Evolutionary conservation across 2,113 vertebrate genomes (phyloP), one percentile per base, ranked within the genome.

Genomic region (Ceyx margarethae): DNA sequence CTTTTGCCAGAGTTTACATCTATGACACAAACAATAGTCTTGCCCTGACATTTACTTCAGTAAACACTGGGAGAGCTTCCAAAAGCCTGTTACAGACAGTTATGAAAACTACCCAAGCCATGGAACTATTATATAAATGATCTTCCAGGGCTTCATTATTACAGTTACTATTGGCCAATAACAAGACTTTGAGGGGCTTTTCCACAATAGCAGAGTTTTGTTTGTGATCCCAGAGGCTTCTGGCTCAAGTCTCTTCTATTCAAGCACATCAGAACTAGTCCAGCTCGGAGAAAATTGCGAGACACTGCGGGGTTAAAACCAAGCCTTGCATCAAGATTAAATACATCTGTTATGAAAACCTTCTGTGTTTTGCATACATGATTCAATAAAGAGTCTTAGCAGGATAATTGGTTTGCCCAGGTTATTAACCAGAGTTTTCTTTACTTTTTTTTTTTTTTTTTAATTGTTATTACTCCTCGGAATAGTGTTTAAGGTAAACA

Each of bases 361-460:
- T 54, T 28, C 69, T 81, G 66, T 57, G 61, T 57, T 95, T 96
- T 95, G 93, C 93, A 95, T 93, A 69, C 33, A 73, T 90, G 89
- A 95, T 81, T 95, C 92, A 93, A 42, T 81, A 85, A 89, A 91
- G 75, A 72, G 58, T 22, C 80, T 90, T 61, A 68, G 80, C 54
- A 42, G 83, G 80, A 91, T 93, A 95, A 95, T 93, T 93, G 73
- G 48, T 93, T 90, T 75, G 80, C 68, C 37, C 66, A 72, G 61
- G 73, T 91, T 91, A 96, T 93, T 96, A 95, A 93, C 71, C 60
- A 80, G 79, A 79, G 72, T 93, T 84, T 90, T 93, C 54, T 78
- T 80, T 83, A 50, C 22, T 13, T 76, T 90, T 87, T 81, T 42
- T 60, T 12, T 33, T 53, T 9, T 67, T 31, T 45, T 9, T 67